phyloP scores from a whole-genome alignment of 2,888 invertebrate genomes.

The Tricholauxania praeusta region DNA sequence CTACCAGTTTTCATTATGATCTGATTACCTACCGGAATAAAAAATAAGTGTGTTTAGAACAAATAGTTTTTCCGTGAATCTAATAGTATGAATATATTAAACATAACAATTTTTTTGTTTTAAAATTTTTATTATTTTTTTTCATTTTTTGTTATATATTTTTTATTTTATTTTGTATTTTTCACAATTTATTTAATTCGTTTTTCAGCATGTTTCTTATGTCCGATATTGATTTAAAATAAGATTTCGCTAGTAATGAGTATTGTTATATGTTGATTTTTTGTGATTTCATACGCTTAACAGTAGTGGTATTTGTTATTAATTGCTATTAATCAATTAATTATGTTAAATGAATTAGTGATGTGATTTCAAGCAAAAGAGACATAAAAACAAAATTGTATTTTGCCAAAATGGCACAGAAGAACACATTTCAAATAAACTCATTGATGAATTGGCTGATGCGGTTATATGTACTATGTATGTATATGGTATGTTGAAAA shows the following conservation, averaged over 20 bases:
- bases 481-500: background rate
- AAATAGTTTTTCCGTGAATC: too few relatives aligned
- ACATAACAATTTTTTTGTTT: conserved; percentile 41
- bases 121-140: conserved; percentile 40
- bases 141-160: conserved; percentile 46
- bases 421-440: too few relatives aligned
- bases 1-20: too few relatives aligned
- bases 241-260: too few relatives aligned
- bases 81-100: conserved; percentile 13
- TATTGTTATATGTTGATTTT: too few relatives aligned
- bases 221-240: conserved; percentile 11
- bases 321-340: conserved; percentile 3
- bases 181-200: conserved; percentile 30
- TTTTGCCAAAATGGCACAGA: too few relatives aligned
- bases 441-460: background rate
- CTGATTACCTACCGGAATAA: too few relatives aligned
- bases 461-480: background rate
- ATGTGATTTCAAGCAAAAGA: too few relatives aligned
- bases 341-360: too few relatives aligned
- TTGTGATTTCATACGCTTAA: background rate
- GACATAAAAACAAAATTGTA: too few relatives aligned
- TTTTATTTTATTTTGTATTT: conserved; percentile 49
- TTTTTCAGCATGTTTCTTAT: conserved; percentile 30
- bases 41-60: too few relatives aligned
- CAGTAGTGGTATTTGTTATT: conserved; percentile 7